These are phyloP conservation scores for Falcunculus frontatus DNA, from an alignment of 2,113 vertebrate genomes.

Conservation along the genomic window DNA sequence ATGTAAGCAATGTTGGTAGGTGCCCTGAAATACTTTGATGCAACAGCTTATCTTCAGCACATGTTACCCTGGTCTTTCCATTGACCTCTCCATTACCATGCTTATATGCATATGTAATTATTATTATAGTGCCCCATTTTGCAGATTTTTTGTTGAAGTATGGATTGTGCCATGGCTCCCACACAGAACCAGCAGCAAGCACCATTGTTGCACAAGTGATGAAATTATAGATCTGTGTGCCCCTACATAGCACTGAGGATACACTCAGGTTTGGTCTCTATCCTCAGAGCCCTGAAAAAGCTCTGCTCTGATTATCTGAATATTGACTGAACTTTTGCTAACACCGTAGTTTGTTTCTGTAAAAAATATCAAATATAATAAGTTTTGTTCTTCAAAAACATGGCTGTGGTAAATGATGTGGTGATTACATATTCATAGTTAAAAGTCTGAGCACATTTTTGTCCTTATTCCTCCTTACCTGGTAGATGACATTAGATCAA, in stretches of 20 bases:
- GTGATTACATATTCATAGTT: not conserved
- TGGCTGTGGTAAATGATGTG: not conserved
- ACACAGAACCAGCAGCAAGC: not conserved
- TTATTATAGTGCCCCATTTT: not conserved
- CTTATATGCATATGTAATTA: not conserved
- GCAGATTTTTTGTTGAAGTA: not conserved
- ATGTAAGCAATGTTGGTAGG: rapidly evolving
- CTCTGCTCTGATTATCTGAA: not conserved
- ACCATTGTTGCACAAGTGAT: not conserved
- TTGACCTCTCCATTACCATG: not conserved
- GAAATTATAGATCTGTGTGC: not conserved
- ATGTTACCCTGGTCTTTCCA: not conserved
- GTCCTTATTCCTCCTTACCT: not conserved
- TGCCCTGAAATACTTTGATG: not conserved
- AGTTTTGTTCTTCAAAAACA: not conserved
- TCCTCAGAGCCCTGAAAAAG: not conserved
- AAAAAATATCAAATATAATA: not conserved
- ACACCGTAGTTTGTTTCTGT: not conserved
- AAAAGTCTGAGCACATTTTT: not conserved
- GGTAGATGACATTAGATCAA: not conserved
- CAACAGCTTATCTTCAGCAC: not conserved
- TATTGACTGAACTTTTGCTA: not conserved
- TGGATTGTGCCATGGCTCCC: not conserved
- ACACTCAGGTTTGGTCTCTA: not conserved
- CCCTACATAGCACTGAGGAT: not conserved